phyloP scores from a whole-genome alignment of 2,888 invertebrate genomes.

The Petrolisthes cinctipes region DNA sequence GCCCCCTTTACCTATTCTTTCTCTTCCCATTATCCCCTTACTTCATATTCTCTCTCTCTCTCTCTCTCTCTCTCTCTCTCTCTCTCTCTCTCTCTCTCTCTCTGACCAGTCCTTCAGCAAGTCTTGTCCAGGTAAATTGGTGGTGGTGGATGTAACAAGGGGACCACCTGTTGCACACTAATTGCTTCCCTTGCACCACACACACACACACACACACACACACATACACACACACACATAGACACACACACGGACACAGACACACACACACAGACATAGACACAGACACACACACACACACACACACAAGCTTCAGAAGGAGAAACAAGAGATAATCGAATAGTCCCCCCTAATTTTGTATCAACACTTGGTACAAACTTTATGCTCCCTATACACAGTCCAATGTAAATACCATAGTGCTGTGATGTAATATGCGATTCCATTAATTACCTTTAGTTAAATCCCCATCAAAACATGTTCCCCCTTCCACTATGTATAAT shows the following conservation, averaged over 20 bases:
- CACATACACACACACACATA: slow-evolving; percentile 19
- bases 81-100: neutral
- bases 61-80: neutral
- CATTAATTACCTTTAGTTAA: no score
- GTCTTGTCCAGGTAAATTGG: slow-evolving; percentile 45
- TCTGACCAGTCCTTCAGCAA: neutral
- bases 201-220: slow-evolving; percentile 28
- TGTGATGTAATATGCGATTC: no score
- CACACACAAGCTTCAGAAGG: slow-evolving; percentile 20
- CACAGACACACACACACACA: slow-evolving; percentile 13
- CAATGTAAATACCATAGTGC: no score
- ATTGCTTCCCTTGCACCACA: slow-evolving; percentile 15
- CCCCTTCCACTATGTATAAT: no score
- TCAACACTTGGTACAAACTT: no score
- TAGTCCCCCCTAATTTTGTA: no score
- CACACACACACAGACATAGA: slow-evolving; percentile 20
- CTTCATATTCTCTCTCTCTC: neutral
- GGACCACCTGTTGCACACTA: slow-evolving; percentile 4
- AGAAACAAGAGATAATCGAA: no score
- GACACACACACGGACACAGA: slow-evolving; percentile 19
- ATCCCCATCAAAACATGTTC: no score
- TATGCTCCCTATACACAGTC: no score
- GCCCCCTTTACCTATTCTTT: no score
- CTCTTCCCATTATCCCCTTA: no score
- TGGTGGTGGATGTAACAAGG: slow-evolving; percentile 36